phyloP scores from a whole-genome alignment of 2,888 invertebrate genomes.

The Lepidocyrtinus sp. region DNA sequence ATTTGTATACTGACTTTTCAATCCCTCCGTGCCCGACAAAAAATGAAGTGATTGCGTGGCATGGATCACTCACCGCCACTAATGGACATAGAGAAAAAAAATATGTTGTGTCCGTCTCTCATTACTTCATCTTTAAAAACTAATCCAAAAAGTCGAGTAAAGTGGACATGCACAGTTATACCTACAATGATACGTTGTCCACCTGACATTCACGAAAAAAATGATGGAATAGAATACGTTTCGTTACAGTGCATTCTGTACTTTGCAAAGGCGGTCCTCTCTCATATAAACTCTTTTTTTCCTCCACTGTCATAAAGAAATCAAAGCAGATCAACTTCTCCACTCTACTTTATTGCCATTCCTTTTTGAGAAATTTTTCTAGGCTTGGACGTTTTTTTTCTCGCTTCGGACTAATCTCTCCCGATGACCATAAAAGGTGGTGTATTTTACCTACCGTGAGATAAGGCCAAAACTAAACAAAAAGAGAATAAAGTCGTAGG shows the following conservation, averaged over 20 bases:
- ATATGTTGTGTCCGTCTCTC: background rate
- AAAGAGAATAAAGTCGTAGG: slow-evolving; percentile 26
- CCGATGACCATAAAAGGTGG: slow-evolving; percentile 47
- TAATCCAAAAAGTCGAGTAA: background rate
- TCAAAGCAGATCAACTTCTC: slow-evolving; percentile 61
- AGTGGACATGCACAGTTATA: background rate
- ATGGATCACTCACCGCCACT: background rate
- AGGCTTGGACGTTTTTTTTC: slow-evolving; percentile 32
- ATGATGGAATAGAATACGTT: background rate
- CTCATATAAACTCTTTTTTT: background rate
- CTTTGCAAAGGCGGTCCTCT: background rate
- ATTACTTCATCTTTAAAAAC: background rate
- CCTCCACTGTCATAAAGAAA: slow-evolving; percentile 56
- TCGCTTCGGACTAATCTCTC: background rate
- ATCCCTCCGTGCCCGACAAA: background rate
- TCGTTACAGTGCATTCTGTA: background rate
- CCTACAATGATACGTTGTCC: background rate
- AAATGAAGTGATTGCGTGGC: background rate
- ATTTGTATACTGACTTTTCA: too few species aligned
- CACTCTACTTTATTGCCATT: slow-evolving; percentile 61
- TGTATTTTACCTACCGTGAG: slow-evolving; percentile 52
- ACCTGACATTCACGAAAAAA: background rate
- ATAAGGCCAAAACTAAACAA: slow-evolving; percentile 37
- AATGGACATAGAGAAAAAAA: background rate
- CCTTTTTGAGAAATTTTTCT: slow-evolving; percentile 54